Conservation (phyloP, 2,888 invertebrate species). For the Pedicia rivosa region DNA sequence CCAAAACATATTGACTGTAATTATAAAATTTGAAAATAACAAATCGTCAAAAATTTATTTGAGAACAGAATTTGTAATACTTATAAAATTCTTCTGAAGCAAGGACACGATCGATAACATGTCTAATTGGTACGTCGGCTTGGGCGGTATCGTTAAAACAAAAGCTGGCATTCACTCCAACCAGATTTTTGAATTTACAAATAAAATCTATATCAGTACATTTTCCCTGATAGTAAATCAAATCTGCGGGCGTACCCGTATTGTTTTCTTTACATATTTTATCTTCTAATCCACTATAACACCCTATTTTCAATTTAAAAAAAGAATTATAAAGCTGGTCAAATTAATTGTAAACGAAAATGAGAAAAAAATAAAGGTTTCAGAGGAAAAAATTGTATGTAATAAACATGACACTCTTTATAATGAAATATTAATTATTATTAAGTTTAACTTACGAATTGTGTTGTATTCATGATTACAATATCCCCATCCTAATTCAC, state of each 20-base stretch:
- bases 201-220: slow-evolving; percentile 36
- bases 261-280: slow-evolving; percentile 32
- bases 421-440: slow-evolving; percentile 6
- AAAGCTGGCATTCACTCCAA: slow-evolving; percentile 30
- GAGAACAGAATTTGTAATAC: slow-evolving; percentile 18
- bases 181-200: slow-evolving; percentile 30
- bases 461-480: slow-evolving; percentile 47
- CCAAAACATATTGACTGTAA: slow-evolving; percentile 60
- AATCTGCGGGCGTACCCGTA: slow-evolving; percentile 22
- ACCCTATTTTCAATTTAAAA: slow-evolving; percentile 30
- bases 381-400: too few relatives aligned
- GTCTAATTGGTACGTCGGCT: slow-evolving; percentile 34
- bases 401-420: too few relatives aligned
- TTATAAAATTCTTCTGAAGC: slow-evolving; percentile 52
- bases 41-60: neutral
- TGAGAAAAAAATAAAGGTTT: too few relatives aligned
- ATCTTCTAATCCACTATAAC: slow-evolving; percentile 49
- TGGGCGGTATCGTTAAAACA: too few relatives aligned
- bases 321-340: too few relatives aligned
- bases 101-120: slow-evolving; percentile 36
- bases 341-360: too few relatives aligned
- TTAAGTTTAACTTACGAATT: slow-evolving; percentile 32
- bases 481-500: slow-evolving; percentile 48
- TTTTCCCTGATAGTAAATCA: slow-evolving; percentile 36
- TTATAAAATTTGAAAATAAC: neutral